These are phyloP conservation scores for Orientallactaga bullata DNA, from an alignment of 2,113 vertebrate species.

Conservation along the genomic window DNA sequence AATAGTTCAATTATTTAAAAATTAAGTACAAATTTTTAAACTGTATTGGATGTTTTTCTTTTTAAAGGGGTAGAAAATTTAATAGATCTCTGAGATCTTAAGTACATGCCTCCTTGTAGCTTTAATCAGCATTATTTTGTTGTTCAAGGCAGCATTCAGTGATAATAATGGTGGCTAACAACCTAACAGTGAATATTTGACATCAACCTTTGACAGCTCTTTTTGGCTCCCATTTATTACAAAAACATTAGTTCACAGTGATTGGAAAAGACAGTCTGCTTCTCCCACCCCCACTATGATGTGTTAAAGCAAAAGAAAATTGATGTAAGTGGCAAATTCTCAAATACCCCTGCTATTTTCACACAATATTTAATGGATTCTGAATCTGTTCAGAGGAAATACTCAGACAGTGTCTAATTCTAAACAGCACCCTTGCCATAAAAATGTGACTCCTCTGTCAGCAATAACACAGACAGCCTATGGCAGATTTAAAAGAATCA, in stretches of 20 bases:
- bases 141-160: slow-evolving; percentile 70
- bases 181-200: slow-evolving; percentile 53
- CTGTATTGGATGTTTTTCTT: not conserved
- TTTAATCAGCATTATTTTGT: slow-evolving; percentile 74
- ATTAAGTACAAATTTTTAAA: not conserved
- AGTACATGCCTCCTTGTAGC: slow-evolving; percentile 56
- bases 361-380: slow-evolving; percentile 48
- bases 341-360: slow-evolving; percentile 30
- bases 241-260: slow-evolving; percentile 62
- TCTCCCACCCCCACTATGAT: not conserved
- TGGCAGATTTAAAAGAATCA: slow-evolving; percentile 76
- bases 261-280: slow-evolving; percentile 35
- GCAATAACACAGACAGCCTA: slow-evolving; percentile 63
- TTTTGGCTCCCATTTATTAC: slow-evolving; percentile 79
- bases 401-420: slow-evolving; percentile 67
- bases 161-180: slow-evolving; percentile 76
- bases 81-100: slow-evolving; percentile 68
- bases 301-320: slow-evolving; percentile 63
- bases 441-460: slow-evolving; percentile 66
- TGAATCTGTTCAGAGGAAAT: slow-evolving; percentile 70
- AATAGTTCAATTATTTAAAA: slow-evolving; percentile 13
- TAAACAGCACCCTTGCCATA: slow-evolving; percentile 46
- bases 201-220: slow-evolving; percentile 61
- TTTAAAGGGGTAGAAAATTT: not conserved
- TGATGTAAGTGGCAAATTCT: slow-evolving; percentile 44